Evolutionary conservation across 35 echinoderm and acorn worm genomes (phyloP), one percentile per base, ranked within the genome.

Genomic region (Chiridota heheva): DNA sequence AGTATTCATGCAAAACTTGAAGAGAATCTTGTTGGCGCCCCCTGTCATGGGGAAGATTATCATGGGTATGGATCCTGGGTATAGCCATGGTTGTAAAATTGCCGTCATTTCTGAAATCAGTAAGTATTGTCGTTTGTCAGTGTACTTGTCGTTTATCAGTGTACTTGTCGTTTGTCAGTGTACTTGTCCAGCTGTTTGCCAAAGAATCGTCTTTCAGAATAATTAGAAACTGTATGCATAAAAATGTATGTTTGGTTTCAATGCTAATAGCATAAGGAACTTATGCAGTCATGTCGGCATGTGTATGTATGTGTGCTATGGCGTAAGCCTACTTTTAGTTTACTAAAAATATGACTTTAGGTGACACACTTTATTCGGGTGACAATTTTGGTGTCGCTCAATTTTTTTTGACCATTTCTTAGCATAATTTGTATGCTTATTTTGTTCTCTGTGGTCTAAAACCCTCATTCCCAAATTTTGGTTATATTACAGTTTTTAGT

Each of bases 11-110:
- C 76, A 85, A 29, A 98, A 98, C 66, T 80, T 98, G 32, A 87
- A 91, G 29, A 69, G 89, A 38, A 36, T 98, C 1, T 70, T 98
- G 24, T 82, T 98, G 38, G 78, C 89, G 0, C 95, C 95, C 12
- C 95, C 95, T 4, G 68, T 98, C 2, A 68, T 81, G 56, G 89
- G 89, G 1, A 81, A 76, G 38, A 67, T 71, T 15, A 80, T 98
- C 28, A 63, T 98, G 70, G 95, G 89, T 5, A 38, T 98, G 31
- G 95, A 98, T 42, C 95, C 95, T 7, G 95, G 95, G 1, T 98
- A 69, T 53, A 91, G 43, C 55, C 49, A 98, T 76, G 95, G 95
- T 18, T 91, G 89, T 64, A 98, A 98, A 49, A n/a, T 89, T 16
- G 95, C 95, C 20, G 49, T 92, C 7, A 91, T 85, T 39, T 91